These are phyloP conservation scores for Theristicus caerulescens DNA, from an alignment of 2,113 vertebrate genomes.

Conservation along the genomic window DNA sequence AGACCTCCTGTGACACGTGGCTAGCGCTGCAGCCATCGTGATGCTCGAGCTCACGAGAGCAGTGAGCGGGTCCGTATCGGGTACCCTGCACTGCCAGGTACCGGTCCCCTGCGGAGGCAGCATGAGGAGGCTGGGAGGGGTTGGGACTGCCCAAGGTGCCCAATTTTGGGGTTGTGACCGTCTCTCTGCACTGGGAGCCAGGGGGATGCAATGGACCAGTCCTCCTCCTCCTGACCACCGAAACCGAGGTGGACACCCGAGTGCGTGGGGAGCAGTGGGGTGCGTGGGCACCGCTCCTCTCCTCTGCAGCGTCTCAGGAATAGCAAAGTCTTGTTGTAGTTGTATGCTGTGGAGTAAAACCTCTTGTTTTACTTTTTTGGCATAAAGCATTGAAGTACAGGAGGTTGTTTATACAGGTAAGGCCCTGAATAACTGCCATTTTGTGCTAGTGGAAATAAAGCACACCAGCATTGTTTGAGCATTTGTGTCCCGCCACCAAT, in stretches of 20 bases:
- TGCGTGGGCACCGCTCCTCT: fast-evolving
- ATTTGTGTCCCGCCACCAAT: not conserved
- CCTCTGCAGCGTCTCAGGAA: not conserved
- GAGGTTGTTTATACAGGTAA: not conserved
- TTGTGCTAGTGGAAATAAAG: not conserved
- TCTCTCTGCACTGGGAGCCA: not conserved
- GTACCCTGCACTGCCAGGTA: fast-evolving
- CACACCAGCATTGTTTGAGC: not conserved
- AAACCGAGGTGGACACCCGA: not conserved
- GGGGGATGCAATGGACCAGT: fast-evolving
- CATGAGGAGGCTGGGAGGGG: too few relatives aligned
- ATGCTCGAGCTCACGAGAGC: not conserved
- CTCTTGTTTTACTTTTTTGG: not conserved
- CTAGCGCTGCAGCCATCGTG: fast-evolving
- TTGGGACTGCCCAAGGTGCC: not conserved
- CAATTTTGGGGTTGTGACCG: not conserved
- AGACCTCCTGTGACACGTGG: fast-evolving
- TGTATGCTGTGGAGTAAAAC: not conserved
- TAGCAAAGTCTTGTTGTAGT: not conserved
- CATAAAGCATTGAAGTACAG: not conserved
- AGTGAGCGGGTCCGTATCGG: fast-evolving
- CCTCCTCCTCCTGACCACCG: fast-evolving
- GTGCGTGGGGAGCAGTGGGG: fast-evolving
- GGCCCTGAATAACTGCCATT: not conserved
- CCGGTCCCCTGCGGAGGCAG: fast-evolving